Evolutionary conservation across 30 jellyfish, hydroid and myxozoan species (phyloP), one percentile per base, ranked within the genome.

Genomic region (Turritopsis rubra): DNA sequence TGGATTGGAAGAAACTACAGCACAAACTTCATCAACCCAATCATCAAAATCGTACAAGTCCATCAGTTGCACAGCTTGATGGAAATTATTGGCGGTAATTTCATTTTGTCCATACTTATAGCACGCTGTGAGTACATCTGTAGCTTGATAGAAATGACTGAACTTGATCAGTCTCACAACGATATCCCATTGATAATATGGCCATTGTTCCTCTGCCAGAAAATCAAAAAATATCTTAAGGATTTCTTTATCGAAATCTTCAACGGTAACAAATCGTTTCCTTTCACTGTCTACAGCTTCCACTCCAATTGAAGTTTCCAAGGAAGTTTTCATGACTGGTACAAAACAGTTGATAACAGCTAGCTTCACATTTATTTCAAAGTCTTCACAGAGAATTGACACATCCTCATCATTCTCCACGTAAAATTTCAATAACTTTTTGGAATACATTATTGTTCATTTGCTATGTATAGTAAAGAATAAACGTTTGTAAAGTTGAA

Each of bases 131-230:
- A 68, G 17, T n/a, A 68, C 77, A n/a, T 68, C 77, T 19, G 28
- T 27, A 19, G 77, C 77, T 68, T 68, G 77, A 68, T 68, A 68
- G 77, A 68, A 68, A 19, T 68, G 77, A 27, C 77, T 68, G 19
- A 68, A 68, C 30, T 27, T 23, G 16, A 68, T 23, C 77, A 68
- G 77, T 27, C 19, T 68, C 23, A 68, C 21, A 19, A 68, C 17
- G 9, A 19, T n/a, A 68, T 27, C 30, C 77, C 77, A 68, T 68
- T 23, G 30, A 68, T 68, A n/a, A 68, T 1, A n/a, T 17, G 28
- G 77, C 28, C 28, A 68, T 68, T 23, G 28, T 68, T 68, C 30
- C 9, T 68, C 77, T 7, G 16, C 31, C 0, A 68, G 8, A 8
- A 68, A n/a, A 9, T 27, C 30, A 23, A 68, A 23, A 68, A 68